Conservation (phyloP, 2,113 vertebrate species). For the Cyanocitta stelleri region DNA sequence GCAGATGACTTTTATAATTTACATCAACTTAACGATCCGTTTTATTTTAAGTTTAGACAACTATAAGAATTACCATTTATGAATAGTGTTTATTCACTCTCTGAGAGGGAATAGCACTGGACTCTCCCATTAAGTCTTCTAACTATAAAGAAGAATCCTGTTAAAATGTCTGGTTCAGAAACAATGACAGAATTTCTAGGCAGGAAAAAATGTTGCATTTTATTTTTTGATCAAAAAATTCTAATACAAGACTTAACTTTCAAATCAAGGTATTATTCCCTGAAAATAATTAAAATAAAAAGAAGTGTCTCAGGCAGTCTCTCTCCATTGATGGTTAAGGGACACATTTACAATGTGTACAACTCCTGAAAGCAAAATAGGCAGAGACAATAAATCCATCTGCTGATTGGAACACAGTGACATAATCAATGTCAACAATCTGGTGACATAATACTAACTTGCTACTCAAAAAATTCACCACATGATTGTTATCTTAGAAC, state of each 20-base stretch:
- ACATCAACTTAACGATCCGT: not conserved
- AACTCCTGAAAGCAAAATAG: not conserved
- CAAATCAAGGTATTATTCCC: not conserved
- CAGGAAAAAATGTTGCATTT: not conserved
- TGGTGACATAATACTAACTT: not conserved
- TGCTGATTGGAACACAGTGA: not conserved
- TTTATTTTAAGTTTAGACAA: not conserved
- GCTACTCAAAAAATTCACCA: not conserved
- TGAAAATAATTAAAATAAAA: not conserved
- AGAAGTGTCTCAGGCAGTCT: not conserved
- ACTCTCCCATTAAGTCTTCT: not conserved
- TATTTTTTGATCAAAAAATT: not conserved
- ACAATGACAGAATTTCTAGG: not conserved
- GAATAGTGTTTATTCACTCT: not conserved
- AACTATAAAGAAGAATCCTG: not conserved
- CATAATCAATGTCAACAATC: not conserved
- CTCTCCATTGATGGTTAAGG: not conserved
- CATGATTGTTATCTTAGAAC: not conserved
- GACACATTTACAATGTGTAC: not conserved
- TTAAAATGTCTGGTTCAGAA: not conserved
- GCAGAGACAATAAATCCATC: not conserved
- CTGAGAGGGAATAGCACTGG: not conserved
- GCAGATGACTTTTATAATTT: not conserved
- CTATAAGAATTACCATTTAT: not conserved
- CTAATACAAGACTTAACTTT: not conserved